Conservation (phyloP, 2,113 vertebrate species). For the Pongo abelii region DNA sequence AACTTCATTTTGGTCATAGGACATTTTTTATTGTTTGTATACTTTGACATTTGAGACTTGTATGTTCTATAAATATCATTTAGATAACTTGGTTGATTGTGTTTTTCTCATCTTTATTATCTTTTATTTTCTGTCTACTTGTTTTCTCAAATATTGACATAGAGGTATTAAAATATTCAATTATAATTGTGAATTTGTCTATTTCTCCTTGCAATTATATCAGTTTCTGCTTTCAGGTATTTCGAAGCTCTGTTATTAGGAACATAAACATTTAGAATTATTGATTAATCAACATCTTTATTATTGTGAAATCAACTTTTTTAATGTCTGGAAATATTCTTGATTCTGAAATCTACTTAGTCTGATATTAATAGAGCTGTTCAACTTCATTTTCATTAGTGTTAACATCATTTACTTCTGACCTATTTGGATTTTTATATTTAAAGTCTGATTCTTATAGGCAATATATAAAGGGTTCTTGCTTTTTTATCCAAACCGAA, state of each 20-base stretch:
- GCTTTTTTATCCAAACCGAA: not conserved
- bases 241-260: not conserved
- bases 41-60: not conserved
- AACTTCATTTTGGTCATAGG: not conserved
- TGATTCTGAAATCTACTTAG: not conserved
- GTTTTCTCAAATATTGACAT: not conserved
- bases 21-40: not conserved
- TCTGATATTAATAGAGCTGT: not conserved
- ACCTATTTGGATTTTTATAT: not conserved
- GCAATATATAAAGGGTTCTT: not conserved
- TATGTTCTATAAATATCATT: not conserved
- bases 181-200: not conserved
- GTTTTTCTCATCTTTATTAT: not conserved
- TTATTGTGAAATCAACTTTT: not conserved
- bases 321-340: not conserved
- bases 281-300: not conserved
- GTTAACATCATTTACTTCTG: not conserved
- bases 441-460: not conserved
- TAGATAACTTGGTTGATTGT: not conserved
- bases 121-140: not conserved
- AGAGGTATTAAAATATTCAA: not conserved
- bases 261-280: not conserved
- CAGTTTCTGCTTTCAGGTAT: not conserved
- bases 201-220: not conserved
- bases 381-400: not conserved